Percentiles rank a stretch among this genome's conserved stretches.
Evolutionary conservation across 1,140 invertebrate genomes (phyloP).

Genomic region (Dreissena polymorpha): DNA sequence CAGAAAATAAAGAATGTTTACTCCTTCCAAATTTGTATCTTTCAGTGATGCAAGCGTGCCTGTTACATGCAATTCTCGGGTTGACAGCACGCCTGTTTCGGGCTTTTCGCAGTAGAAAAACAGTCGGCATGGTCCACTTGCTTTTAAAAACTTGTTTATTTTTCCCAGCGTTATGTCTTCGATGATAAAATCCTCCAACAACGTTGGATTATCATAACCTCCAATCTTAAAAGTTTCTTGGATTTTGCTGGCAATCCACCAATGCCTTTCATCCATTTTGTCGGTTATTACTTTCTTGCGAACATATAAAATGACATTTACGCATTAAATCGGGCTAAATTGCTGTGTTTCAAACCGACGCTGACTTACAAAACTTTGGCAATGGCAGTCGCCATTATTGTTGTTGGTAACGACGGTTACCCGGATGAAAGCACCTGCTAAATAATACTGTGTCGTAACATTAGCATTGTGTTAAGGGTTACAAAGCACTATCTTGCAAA

Average conservation of each 20-base stretch:
- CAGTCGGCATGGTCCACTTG: conserved; percentile 76
- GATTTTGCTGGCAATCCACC: conserved; percentile 79
- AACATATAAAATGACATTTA: background rate
- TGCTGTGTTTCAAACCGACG: background rate
- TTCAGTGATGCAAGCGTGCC: conserved; percentile 75
- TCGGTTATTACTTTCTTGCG: conserved; percentile 25
- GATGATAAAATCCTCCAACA: conserved; percentile 78
- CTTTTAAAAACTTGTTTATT: conserved; percentile 76
- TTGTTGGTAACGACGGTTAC: conserved; percentile 69
- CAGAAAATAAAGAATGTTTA: conserved; percentile 77
- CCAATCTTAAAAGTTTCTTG: conserved; percentile 79
- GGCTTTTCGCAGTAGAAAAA: conserved; percentile 77
- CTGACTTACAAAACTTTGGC: conserved; percentile 18
- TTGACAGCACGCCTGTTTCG: conserved; percentile 65
- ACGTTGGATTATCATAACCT: conserved; percentile 76
- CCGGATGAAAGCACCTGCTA: conserved; percentile 60
- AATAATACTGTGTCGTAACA: background rate
- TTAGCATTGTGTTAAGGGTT: background rate
- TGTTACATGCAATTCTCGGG: conserved; percentile 73
- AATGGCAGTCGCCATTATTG: conserved; percentile 69
- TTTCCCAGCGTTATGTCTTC: conserved; percentile 73
- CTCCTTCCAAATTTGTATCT: conserved; percentile 74
- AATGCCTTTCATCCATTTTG: conserved; percentile 79
- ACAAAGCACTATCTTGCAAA: background rate
- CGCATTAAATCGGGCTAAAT: background rate